Evolutionary conservation across 2,113 vertebrate genomes (phyloP), one percentile per base, ranked within the genome.

Genomic region (Chaetodon trifascialis): DNA sequence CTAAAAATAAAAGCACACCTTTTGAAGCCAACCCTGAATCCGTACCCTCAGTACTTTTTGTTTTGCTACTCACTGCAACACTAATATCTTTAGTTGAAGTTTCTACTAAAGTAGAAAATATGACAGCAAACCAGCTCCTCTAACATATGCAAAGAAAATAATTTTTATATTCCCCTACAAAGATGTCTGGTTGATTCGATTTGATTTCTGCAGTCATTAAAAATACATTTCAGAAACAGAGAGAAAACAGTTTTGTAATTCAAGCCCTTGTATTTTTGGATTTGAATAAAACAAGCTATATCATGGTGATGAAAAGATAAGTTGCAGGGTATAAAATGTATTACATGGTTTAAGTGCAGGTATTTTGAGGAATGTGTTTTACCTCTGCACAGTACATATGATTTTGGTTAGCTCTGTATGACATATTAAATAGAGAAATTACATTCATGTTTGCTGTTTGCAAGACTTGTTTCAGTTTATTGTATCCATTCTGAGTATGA

Each of bases 151-250:
- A 30, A 82, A 47, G 11, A 59, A 60, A 30, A 47, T 0, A 9
- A 78, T 42, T 58, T 64, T 82, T 51, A 67, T 40, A 47, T 65
- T 65, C 59, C 11, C 12, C 17, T 59, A 36, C 52, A 75, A 79
- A 83, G 65, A 76, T 21, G 59, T 60, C 23, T 30, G 52, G 4
- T 9, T 40, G 54, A 58, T 42, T 17, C 63, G 34, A 49, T n/a
- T n/a, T n/a, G n/a, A 85, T 52, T 17, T 30, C 23, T 49, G 19
- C 56, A 66, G 67, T 54, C 55, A 70, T 80, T 67, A 54, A 81
- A 82, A 68, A 64, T 69, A 15, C 2, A 54, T 74, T 62, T 70
- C 25, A 70, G 64, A 66, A 74, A 63, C 46, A 60, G n/a, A 59
- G 14, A 52, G 46, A 55, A 2, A 60, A 52, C 7, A 3, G 12